These are phyloP conservation scores for Nephrotoma guestfalica DNA, from an alignment of 2,888 invertebrate species.

Conservation along the genomic window DNA sequence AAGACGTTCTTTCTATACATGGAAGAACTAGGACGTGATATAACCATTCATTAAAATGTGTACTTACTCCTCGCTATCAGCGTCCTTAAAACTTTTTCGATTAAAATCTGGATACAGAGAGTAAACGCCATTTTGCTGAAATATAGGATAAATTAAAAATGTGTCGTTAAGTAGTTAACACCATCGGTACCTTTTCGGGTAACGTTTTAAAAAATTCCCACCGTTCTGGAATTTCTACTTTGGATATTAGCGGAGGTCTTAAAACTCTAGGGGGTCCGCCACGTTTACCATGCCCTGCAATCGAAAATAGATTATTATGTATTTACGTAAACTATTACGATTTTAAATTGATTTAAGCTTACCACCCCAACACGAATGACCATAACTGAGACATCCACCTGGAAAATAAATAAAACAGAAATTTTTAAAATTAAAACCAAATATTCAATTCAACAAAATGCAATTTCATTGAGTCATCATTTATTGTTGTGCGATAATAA, in stretches of 20 bases:
- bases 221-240: neutral
- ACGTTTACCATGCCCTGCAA: neutral
- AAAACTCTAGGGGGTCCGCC: neutral
- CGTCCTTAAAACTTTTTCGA: neutral
- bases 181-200: neutral
- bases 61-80: neutral
- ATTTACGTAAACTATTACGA: neutral
- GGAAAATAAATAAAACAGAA: neutral
- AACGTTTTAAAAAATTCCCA: neutral
- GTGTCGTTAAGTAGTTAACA: neutral
- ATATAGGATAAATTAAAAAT: neutral
- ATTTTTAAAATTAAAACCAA: neutral
- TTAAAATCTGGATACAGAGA: neutral
- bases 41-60: too few relatives aligned
- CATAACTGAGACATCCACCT: constrained; percentile 4
- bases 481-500: neutral
- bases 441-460: neutral
- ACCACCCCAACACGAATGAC: constrained; percentile 5
- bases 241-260: neutral
- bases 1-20: too few relatives aligned
- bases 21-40: too few relatives aligned
- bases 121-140: neutral
- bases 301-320: neutral
- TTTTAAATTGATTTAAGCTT: neutral
- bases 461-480: neutral